phyloP scores from a whole-genome alignment of 2,888 invertebrate genomes.

The Conistra vaccinii region DNA sequence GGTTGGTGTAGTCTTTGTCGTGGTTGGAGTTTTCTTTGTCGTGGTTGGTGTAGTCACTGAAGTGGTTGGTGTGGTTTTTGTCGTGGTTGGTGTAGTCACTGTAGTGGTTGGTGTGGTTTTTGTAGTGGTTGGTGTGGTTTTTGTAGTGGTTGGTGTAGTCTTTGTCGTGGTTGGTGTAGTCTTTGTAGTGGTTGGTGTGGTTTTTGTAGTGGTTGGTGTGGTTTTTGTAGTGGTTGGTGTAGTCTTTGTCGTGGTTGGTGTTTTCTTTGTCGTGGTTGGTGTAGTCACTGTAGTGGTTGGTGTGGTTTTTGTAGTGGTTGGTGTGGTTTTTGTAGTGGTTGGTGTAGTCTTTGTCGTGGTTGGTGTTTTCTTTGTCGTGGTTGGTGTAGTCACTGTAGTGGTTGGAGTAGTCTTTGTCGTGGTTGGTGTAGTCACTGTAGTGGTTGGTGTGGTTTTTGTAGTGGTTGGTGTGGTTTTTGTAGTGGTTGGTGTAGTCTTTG shows the following conservation, averaged over 20 bases:
- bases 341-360: no score
- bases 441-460: no score
- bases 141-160: neutral
- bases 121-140: neutral
- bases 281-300: neutral
- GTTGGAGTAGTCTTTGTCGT: neutral
- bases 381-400: neutral
- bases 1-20: neutral
- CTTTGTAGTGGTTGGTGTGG: no score
- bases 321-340: rapidly evolving
- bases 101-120: neutral
- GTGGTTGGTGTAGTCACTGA: no score
- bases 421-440: neutral
- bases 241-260: neutral
- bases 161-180: neutral
- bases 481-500: neutral
- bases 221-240: no score
- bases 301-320: neutral
- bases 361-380: neutral
- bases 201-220: neutral
- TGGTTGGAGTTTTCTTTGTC: neutral
- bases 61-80: neutral
- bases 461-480: neutral
- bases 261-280: neutral
- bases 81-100: neutral